Conservation (phyloP, 2,797 vertebrate species). For the Pantherophis vulpinus region DNA sequence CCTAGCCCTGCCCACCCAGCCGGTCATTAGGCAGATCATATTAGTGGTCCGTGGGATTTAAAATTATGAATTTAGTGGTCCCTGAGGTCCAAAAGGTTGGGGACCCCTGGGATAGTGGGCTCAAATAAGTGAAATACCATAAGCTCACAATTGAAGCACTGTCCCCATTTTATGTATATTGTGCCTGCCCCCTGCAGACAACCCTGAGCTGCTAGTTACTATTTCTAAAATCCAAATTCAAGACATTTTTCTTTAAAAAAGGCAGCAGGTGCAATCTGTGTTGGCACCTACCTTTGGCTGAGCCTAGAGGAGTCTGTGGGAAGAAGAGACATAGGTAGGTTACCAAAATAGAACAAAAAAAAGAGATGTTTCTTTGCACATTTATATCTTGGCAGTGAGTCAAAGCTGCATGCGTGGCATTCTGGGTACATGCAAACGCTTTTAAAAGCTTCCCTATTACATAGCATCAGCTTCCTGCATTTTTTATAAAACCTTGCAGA, state of each 20-base stretch:
- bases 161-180: not conserved
- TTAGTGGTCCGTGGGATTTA: too few relatives aligned
- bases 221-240: not conserved
- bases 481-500: not conserved
- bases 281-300: conserved; percentile 71
- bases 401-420: not conserved
- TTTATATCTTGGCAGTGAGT: too few relatives aligned
- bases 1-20: too few relatives aligned
- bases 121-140: not conserved
- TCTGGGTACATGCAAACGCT: not conserved
- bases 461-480: not conserved
- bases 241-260: not conserved
- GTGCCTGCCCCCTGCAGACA: not conserved
- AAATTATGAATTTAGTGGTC: too few relatives aligned
- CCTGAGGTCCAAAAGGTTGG: too few relatives aligned
- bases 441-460: not conserved
- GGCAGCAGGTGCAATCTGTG: not conserved
- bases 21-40: too few relatives aligned
- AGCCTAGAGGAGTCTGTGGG: conserved; percentile 71
- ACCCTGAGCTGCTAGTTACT: not conserved
- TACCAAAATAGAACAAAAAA: not conserved
- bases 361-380: not conserved
- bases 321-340: conserved; percentile 53
- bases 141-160: not conserved
- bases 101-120: not conserved